Base-by-base conservation (phyloP, 2,888 invertebrate species). In the Andrena flavipes region DNA sequence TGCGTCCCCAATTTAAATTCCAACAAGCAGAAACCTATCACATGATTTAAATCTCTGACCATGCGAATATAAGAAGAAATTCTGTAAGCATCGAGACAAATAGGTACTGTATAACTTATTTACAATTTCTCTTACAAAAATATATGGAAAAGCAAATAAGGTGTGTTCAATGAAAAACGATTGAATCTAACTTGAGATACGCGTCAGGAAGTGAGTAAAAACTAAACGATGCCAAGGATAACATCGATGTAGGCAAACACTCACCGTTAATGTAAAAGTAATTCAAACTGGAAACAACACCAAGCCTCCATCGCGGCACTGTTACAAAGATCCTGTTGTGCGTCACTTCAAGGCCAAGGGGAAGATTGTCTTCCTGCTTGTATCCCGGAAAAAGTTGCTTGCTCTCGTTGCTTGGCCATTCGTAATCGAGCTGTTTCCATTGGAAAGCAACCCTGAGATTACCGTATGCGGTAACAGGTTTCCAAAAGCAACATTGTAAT, bases 361-460 rank as follows among this genome's bases (percentile, higher is more conserved):
- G 97, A 30, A 97, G 95, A 84, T 96, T 97, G 26, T 97, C 97
- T 70, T 95, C 94, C 91, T 95, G 95, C n/a, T 88, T 89, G 76
- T 93, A 92, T 71, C 89, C 87, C 3, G 94, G 93, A 79, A 92
- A 94, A 0, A 90, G 80, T 30, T 80, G 79, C 73, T 96, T 94
- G 2, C 94, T 95, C 7, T 95, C 95, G 0, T 95, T 94, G 48
- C 91, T 95, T 2, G 95, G 95, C 94, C 95, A 97, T 81, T 96
- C 95, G 92, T 95, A 97, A 92, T 97, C 97, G 67, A 97, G 94
- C 93, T 96, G 95, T 88, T 96, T 96, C 97, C 97, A 97, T 91
- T 97, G 96, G 93, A 68, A 87, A 7, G 67, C 84, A 13, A 88
- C 76, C 0, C 69, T 74, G n/a, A 88, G 70, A 8, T 76, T 80